Evolutionary conservation across 64 coral and sea anemone species (phyloP).

Genomic region (Montipora foliosa): DNA sequence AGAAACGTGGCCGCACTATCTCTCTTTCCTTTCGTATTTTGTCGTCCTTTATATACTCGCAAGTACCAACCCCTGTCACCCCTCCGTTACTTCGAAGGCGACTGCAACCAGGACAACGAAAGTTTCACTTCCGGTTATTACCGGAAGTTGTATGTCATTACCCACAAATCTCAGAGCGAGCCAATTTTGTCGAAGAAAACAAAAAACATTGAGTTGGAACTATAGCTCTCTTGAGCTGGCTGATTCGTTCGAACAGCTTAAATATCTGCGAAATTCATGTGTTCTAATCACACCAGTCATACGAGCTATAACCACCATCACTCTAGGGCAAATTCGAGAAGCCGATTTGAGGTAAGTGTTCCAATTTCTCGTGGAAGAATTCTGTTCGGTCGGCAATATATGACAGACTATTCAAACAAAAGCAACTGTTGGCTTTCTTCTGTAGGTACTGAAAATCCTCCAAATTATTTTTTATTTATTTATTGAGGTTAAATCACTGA

Average conservation of each 20-base stretch:
- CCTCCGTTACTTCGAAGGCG: too few species aligned
- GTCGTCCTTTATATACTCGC: too few species aligned
- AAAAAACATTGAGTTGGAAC: conserved; percentile 36
- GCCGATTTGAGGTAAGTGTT: conserved; percentile 90
- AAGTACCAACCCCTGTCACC: too few species aligned
- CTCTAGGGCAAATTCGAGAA: conserved; percentile 91
- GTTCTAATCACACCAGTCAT: conserved; percentile 89
- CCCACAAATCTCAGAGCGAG: conserved; percentile 37
- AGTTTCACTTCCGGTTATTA: neutral
- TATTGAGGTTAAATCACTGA: neutral
- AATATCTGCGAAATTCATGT: conserved; percentile 84
- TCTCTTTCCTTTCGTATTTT: too few species aligned
- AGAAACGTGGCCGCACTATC: too few species aligned
- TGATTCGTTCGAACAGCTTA: conserved; percentile 14
- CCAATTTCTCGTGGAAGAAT: neutral
- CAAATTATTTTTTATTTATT: neutral
- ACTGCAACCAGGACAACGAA: neutral
- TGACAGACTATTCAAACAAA: conserved; percentile 12
- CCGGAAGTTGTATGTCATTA: conserved; percentile 31
- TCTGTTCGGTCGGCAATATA: conserved; percentile 19
- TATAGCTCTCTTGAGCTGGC: conserved; percentile 14
- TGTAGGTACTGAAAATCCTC: neutral
- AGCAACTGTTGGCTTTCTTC: conserved; percentile 16
- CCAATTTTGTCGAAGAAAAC: conserved; percentile 37
- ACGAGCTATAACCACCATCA: conserved; percentile 84